phyloP scores from a whole-genome alignment of 2,888 invertebrate genomes.

The Chloroclystis v-ata region DNA sequence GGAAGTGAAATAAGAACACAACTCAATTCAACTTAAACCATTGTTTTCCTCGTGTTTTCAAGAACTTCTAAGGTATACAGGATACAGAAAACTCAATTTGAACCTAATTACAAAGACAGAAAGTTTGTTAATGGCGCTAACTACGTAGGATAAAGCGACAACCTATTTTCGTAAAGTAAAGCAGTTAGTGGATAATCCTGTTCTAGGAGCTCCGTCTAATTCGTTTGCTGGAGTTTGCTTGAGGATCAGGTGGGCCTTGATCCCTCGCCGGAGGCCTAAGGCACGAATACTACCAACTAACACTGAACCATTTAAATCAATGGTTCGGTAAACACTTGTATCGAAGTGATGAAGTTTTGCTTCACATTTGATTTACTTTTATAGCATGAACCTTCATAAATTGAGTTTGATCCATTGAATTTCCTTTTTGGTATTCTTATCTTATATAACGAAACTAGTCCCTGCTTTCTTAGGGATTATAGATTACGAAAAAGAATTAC shows the following conservation, averaged over 20 bases:
- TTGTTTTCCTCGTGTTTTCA: constrained; percentile 18
- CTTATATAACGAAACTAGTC: no score
- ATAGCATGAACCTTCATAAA: no score
- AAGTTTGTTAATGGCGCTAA: constrained; percentile 24
- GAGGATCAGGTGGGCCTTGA: constrained; percentile 53
- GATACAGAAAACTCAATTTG: constrained; percentile 18
- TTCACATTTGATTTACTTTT: no score
- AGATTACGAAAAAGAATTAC: no score
- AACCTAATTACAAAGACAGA: constrained; percentile 23
- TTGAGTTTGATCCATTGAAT: no score
- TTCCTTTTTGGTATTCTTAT: no score
- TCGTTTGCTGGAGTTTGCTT: constrained; percentile 53
- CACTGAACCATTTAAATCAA: constrained; percentile 36
- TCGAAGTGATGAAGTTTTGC: background rate
- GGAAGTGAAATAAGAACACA: constrained; percentile 19
- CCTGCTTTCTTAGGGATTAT: no score
- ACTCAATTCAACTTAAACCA: constrained; percentile 22
- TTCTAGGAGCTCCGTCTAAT: constrained; percentile 52
- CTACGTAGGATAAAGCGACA: constrained; percentile 29
- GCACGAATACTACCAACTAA: constrained; percentile 40
- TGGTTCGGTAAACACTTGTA: constrained; percentile 20
- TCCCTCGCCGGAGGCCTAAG: constrained; percentile 39
- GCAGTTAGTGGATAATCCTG: constrained; percentile 51
- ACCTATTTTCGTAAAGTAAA: constrained; percentile 44
- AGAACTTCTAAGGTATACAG: constrained; percentile 3